Evolutionary conservation across 2,113 vertebrate genomes (phyloP).

Genomic region (Phylloscopus trochilus): DNA sequence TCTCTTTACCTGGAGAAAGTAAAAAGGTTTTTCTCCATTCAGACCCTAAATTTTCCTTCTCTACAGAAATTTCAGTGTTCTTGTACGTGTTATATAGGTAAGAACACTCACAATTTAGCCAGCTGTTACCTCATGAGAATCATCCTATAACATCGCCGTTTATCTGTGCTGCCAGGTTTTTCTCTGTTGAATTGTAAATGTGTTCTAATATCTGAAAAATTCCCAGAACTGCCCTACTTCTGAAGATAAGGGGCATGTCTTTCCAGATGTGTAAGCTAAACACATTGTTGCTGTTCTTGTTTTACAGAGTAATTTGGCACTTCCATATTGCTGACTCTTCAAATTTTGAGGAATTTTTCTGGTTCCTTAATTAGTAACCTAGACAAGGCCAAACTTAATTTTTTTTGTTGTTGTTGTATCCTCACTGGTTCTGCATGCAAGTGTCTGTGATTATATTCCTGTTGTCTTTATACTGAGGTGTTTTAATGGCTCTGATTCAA

Average conservation of each 20-base stretch:
- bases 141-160: background rate
- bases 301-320: background rate
- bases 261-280: background rate
- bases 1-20: background rate
- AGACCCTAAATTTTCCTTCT: background rate
- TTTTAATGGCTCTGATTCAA: background rate
- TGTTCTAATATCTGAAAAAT: background rate
- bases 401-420: background rate
- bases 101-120: background rate
- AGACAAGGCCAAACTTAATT: background rate
- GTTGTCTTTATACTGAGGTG: background rate
- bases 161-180: background rate
- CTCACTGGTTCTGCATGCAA: background rate
- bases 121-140: constrained; percentile 1
- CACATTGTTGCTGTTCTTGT: background rate
- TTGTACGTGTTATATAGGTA: background rate
- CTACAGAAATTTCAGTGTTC: background rate
- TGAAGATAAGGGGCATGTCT: background rate
- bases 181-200: background rate
- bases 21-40: background rate
- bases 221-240: background rate
- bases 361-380: background rate
- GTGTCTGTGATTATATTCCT: background rate
- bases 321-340: background rate
- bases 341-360: background rate